Base-by-base conservation (phyloP, 1,140 invertebrate species). In the Penaeus indicus region DNA sequence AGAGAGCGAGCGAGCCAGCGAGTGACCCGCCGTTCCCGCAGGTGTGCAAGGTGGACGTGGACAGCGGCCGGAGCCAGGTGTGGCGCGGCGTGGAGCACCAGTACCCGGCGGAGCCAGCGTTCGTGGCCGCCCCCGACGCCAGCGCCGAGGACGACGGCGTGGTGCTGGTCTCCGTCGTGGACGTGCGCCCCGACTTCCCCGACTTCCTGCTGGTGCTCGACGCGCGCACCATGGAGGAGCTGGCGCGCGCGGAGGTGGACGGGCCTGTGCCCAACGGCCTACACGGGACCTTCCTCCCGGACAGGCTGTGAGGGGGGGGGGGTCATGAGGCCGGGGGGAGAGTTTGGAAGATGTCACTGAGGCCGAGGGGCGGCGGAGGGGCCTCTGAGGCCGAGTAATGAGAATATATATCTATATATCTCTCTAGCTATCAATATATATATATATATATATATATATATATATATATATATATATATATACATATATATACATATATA, bases 1-100 rank as follows among this genome's bases (percentile, higher is more conserved):
- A 25, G 21, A 32, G 42, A 0, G n/a, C 10, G 38, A 25, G n/a
- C 38, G 25, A 32, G 10, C 8, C 1, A 25, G 22, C 21, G 16
- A 69, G 19, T 67, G 18, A 19, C 25, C 64, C 18, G 5, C 32
- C 32, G 42, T 61, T 61, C 25, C 61, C 21, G 7, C 86, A 88
- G 86, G 54, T 88, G n/a, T 88, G 85, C 38, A 86, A 87, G 64
- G 63, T 90, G 79, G 89, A 90, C 61, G 86, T 87, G 80, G 85
- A 85, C 61, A 69, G 64, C 0, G 85, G 89, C 3, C 21, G 67
- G 11, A 62, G 42, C n/a, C 80, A 61, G 80, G 42, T 64, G 38
- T 90, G 89, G 89, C 79, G 62, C 13, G 89, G 84, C 22, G 72
- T 25, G 27, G 84, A 87, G n/a, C 32, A 80, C 84, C 83, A 85